Evolutionary conservation across 1,140 invertebrate genomes (phyloP), one percentile per base, ranked within the genome.

Genomic region (Caenorhabditis remanei): DNA sequence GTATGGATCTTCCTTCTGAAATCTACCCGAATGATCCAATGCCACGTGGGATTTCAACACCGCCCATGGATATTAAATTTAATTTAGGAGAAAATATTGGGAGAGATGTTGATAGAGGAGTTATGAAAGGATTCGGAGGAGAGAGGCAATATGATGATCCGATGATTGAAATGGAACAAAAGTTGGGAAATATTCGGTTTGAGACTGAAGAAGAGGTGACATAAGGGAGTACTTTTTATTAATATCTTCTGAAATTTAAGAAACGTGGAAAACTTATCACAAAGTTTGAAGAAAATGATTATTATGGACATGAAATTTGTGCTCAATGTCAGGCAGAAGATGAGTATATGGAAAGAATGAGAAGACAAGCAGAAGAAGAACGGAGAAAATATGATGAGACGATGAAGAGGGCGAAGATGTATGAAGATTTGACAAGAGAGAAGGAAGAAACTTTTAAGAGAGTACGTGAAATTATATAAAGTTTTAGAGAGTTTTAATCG

Each of bases 271-370:
- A 13, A 21, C 21, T 48, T 11, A 75, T 55, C 4, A 85, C 40
- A 71, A 50, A 40, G 9, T 41, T 79, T 21, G 43, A 86, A 19
- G 85, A 86, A 56, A 67, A 86, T 43, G 53, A 75, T 14, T 86
- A 86, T 43, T 75, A 61, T 21, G 53, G 50, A 19, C 32, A 86
- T n/a, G 85, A 87, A n/a, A 63, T 87, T 4, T 87, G 85, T 63
- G 85, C 85, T 50, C 85, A 87, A 24, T 87, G 85, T 65, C 56
- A 48, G 16, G 50, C 71, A n/a, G 85, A 87, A 65, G 85, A 87
- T 21, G 71, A 19, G 24, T 65, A 87, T 56, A 56, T 85, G 40
- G 50, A 75, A 4, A 32, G 85, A n/a, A 85, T 85, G 85, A 85
- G 58, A 67, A 46, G 55, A 50, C 40, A 87, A 83, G 75, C 85